phyloP scores from a whole-genome alignment of 2,888 invertebrate species.

The Conistra vaccinii region DNA sequence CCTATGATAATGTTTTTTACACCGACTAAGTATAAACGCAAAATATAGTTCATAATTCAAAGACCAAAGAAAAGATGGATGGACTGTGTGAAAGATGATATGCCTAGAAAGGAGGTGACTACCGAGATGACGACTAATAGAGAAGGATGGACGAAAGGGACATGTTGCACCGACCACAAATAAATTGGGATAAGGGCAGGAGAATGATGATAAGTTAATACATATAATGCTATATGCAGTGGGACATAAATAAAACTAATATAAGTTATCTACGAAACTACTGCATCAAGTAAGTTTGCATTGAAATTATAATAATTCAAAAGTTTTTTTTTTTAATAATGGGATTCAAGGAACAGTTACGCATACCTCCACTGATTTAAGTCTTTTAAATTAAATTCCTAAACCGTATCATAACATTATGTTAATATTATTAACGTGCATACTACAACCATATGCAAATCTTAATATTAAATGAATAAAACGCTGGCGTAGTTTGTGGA shows the following conservation, averaged over 20 bases:
- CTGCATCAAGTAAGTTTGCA: background rate
- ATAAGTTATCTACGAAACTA: background rate
- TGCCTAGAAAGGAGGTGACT: too few relatives aligned
- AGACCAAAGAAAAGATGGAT: too few relatives aligned
- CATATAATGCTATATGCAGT: background rate
- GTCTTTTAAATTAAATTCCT: background rate
- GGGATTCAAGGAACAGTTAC: background rate
- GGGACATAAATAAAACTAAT: background rate
- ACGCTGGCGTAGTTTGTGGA: conserved; percentile 74
- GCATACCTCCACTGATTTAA: background rate
- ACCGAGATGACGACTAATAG: too few relatives aligned
- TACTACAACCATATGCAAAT: conserved; percentile 39
- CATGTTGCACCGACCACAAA: too few relatives aligned
- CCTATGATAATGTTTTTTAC: background rate
- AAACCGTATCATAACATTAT: conserved; percentile 18
- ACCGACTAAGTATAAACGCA: background rate
- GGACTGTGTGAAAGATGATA: too few relatives aligned
- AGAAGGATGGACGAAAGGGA: too few relatives aligned
- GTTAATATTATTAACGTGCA: conserved; percentile 28
- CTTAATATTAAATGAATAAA: conserved; percentile 54
- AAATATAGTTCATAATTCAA: too few relatives aligned
- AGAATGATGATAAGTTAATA: too few relatives aligned
- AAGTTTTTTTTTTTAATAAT: too few relatives aligned
- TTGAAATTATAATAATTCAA: background rate
- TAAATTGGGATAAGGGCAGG: too few relatives aligned